These are phyloP conservation scores for Alces alces DNA, from an alignment of 2,113 vertebrate genomes.

Conservation along the genomic window DNA sequence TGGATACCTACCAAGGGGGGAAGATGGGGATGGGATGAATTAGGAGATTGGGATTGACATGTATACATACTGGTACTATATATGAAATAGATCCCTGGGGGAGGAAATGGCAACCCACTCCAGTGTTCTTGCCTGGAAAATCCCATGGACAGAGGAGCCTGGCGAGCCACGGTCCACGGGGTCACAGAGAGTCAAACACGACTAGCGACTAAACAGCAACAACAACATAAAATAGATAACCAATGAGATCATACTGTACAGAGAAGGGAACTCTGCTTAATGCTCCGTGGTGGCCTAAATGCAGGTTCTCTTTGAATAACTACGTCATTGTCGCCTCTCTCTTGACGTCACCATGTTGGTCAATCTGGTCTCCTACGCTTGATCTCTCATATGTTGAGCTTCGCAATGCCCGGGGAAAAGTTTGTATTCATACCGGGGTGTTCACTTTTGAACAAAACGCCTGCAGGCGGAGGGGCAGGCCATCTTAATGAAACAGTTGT, in stretches of 20 bases:
- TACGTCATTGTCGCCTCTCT: neutral
- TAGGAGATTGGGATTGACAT: neutral
- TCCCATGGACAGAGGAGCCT: neutral
- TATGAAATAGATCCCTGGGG: neutral
- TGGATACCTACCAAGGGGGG: neutral
- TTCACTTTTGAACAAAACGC: neutral
- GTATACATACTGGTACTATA: neutral
- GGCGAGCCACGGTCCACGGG: accelerated
- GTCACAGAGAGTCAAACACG: neutral
- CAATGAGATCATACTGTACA: accelerated
- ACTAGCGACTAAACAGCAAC: neutral
- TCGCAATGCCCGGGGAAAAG: neutral
- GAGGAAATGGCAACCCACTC: neutral
- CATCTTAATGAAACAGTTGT: neutral
- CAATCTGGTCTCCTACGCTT: neutral
- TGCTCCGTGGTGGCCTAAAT: accelerated
- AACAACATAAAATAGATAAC: accelerated
- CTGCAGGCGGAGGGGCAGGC: neutral
- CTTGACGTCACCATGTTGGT: neutral
- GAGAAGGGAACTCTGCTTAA: accelerated
- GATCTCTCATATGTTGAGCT: neutral
- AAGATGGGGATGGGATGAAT: neutral
- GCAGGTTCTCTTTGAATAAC: neutral
- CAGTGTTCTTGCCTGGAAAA: neutral
- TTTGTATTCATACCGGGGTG: neutral